Evolutionary conservation across 2,113 vertebrate genomes (phyloP).

Genomic region (Burhinus bistriatus): DNA sequence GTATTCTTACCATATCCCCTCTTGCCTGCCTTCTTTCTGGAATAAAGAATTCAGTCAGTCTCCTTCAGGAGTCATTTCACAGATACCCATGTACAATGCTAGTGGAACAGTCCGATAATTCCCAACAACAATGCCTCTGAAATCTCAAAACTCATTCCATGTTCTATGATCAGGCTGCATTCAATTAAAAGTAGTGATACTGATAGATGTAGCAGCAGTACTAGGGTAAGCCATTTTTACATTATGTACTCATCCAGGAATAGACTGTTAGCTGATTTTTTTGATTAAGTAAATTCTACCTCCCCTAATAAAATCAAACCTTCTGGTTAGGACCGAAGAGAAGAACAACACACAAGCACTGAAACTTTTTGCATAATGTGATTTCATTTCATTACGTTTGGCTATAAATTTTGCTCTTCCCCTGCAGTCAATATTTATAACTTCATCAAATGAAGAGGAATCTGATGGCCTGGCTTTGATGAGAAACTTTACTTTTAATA

Average conservation of each 20-base stretch:
- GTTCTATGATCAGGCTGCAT: neutral
- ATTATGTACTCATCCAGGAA: neutral
- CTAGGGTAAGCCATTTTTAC: neutral
- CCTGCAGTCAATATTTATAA: neutral
- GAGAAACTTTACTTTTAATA: neutral
- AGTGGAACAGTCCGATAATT: neutral
- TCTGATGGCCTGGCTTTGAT: neutral
- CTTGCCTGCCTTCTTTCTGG: neutral
- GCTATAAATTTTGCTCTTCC: neutral
- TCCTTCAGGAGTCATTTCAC: neutral
- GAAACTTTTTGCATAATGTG: neutral
- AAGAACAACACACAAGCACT: neutral
- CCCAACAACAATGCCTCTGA: neutral
- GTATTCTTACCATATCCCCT: neutral
- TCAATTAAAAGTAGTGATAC: neutral
- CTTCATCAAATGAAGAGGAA: neutral
- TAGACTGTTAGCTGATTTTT: neutral
- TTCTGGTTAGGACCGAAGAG: neutral
- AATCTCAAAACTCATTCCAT: neutral
- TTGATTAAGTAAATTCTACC: neutral
- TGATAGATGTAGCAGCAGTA: neutral
- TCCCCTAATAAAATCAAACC: neutral
- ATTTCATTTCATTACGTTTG: neutral
- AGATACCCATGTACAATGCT: accelerated
- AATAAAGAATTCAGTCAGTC: neutral